Evolutionary conservation across 2,113 vertebrate species (phyloP), one percentile per base, ranked within the genome.

Genomic region (Oncorhynchus clarkii): DNA sequence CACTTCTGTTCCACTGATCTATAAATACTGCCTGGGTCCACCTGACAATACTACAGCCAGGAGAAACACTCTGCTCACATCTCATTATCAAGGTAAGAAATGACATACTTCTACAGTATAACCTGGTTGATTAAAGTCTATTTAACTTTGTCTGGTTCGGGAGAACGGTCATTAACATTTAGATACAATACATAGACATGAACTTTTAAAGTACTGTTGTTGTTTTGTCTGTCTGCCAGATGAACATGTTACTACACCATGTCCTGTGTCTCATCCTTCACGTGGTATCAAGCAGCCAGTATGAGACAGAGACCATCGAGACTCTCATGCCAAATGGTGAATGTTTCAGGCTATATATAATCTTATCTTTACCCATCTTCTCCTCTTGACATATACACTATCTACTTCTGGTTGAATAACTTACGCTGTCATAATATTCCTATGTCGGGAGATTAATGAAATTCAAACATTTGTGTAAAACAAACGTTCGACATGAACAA

Each of bases 291-390:
- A 34, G 62, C 72, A 72, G 31, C 22, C 11, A 45, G 16, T 2
- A 71, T 60, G 34, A 9, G 39, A 45, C 39, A 2, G 39, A 57
- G 3, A 68, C 73, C 24, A 16, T 81, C 3, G 77, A 85, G 48
- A 65, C 20, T 13, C 79, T 92, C 2, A 86, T 84, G 73, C 85
- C 91, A 67, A 88, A 93, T 20, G 91, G 90, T 90, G 59, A 77
- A 1, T 73, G 31, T 3, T 29, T 67, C 39, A 45, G 22, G 7
- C 24, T 16, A 5, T 8, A 2, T 34, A 34, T 34, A 34, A 3
- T 29, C 65, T 18, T 27, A 14, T 26, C 26, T 67, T 27, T 67
- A 26, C 27, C 65, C 14, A 2, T 67, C 65, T n/a, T 12, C 65
- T 67, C 26, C 9, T 26, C 22, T 8, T 13, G 6, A 24, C 9